Conservation (phyloP, 2,113 vertebrate genomes). For the Syrmaticus mikado region DNA sequence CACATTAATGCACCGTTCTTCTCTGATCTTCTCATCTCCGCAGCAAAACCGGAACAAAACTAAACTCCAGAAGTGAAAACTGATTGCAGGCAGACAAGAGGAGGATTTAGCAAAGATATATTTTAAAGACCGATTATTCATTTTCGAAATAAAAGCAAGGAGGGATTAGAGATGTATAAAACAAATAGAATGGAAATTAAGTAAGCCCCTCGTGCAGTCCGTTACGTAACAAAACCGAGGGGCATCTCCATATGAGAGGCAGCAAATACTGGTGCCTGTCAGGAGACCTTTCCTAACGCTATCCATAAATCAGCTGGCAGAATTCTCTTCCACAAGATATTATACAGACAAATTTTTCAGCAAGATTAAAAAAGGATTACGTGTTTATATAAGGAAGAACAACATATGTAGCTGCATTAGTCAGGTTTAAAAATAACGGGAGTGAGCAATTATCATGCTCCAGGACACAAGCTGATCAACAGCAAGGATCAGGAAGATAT, state of each 20-base stretch:
- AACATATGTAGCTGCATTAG: slow-evolving; percentile 71
- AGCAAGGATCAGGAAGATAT: slow-evolving; percentile 64
- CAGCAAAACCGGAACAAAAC: slow-evolving; percentile 34
- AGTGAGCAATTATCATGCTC: slow-evolving; percentile 60
- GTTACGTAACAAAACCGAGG: slow-evolving; percentile 53
- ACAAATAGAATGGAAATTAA: slow-evolving; percentile 55
- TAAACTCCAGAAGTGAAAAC: slow-evolving; percentile 39
- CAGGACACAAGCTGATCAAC: slow-evolving; percentile 59
- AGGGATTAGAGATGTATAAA: slow-evolving; percentile 41
- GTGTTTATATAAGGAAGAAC: slow-evolving; percentile 66
- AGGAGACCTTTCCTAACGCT: slow-evolving; percentile 32
- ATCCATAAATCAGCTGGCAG: slow-evolving; percentile 13
- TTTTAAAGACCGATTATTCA: slow-evolving; percentile 44
- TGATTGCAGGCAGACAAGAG: slow-evolving; percentile 49
- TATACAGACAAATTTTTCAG: slow-evolving; percentile 13
- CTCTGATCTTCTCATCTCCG: slow-evolving; percentile 31
- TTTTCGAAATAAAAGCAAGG: slow-evolving; percentile 52
- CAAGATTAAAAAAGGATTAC: slow-evolving; percentile 68
- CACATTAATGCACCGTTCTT: background rate
- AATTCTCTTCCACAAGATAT: slow-evolving; percentile 53
- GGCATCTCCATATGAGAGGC: slow-evolving; percentile 17
- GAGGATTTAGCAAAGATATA: slow-evolving; percentile 37
- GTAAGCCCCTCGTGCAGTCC: background rate
- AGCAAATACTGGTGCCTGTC: slow-evolving; percentile 9
- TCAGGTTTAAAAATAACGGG: slow-evolving; percentile 70